Conservation (phyloP, 2,113 vertebrate species). For the Oxygymnocypris stewartii region DNA sequence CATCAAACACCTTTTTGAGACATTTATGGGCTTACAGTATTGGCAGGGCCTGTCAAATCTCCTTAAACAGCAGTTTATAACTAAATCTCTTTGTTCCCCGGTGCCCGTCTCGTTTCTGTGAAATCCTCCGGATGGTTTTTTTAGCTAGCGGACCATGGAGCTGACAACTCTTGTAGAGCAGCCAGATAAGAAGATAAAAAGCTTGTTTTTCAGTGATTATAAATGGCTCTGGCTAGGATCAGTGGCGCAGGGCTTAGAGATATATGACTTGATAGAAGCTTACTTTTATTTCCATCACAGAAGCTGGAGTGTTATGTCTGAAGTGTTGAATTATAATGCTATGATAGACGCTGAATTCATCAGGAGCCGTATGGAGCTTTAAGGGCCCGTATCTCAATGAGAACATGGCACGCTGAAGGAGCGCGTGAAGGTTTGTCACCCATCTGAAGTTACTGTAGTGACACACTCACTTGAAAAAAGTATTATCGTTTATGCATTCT, state of each 20-base stretch:
- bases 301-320: constrained; percentile 36
- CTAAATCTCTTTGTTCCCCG: constrained; percentile 36
- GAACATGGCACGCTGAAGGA: neutral
- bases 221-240: constrained; percentile 35
- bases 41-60: constrained; percentile 41
- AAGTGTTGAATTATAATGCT: constrained; percentile 32
- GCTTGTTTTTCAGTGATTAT: constrained; percentile 49
- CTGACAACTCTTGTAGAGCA: constrained; percentile 39
- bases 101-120: constrained; percentile 13
- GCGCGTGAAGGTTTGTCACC: constrained; percentile 2
- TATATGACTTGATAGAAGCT: constrained; percentile 46
- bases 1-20: constrained; percentile 29
- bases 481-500: constrained; percentile 29
- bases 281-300: constrained; percentile 44
- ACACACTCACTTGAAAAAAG: constrained; percentile 22
- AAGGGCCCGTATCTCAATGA: neutral
- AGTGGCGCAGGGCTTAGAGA: constrained; percentile 36
- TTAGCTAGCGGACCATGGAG: constrained; percentile 34
- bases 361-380: neutral
- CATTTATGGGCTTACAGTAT: constrained; percentile 35
- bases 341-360: constrained; percentile 16
- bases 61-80: constrained; percentile 40
- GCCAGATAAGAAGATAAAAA: constrained; percentile 48
- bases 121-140: constrained; percentile 25
- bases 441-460: constrained; percentile 7